Evolutionary conservation across 2,113 vertebrate genomes (phyloP), one percentile per base, ranked within the genome.

Genomic region (Charadrius vociferus): DNA sequence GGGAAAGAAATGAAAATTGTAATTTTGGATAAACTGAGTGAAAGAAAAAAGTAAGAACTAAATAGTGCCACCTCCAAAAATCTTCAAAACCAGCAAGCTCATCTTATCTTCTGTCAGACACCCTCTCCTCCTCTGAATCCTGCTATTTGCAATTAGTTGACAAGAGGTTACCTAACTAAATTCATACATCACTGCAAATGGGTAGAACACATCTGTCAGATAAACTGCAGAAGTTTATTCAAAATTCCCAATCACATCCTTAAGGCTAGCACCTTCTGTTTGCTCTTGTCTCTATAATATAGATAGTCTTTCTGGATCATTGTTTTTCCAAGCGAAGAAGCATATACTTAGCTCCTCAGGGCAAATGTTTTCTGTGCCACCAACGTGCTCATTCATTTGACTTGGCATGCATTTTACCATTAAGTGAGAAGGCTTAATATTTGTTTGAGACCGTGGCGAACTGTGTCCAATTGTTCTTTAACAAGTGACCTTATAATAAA

Each of bases 311-410:
- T 80, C 93, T 58, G 50, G 41, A 78, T 53, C 1, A 1, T 29
- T 53, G 53, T 88, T 91, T 62, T 92, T 63, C 55, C 67, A 73
- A 86, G 55, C 0, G 4, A 88, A 77, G 10, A 70, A 88, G 50
- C 55, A 21, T 45, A 94, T 6, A 66, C 59, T 74, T 52, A 71
- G 80, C 55, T 95, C 88, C 94, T 88, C 63, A 17, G 80, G 95
- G 88, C 59, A 92, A 79, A 95, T 49, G 71, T 66, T 78, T 93
- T 81, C 72, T 88, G 17, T 89, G 83, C 72, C 94, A 96, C 72
- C 88, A 97, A 86, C 82, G 45, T 3, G 24, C 55, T 83, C 45
- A 58, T 88, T 97, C 63, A 77, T 92, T 89, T 88, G 63, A 86
- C 80, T 74, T 95, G 83, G 93, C 80, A 86, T 16, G 72, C 55